phyloP scores from a whole-genome alignment of 2,113 vertebrate species.

The Campylomormyrus tamandua region DNA sequence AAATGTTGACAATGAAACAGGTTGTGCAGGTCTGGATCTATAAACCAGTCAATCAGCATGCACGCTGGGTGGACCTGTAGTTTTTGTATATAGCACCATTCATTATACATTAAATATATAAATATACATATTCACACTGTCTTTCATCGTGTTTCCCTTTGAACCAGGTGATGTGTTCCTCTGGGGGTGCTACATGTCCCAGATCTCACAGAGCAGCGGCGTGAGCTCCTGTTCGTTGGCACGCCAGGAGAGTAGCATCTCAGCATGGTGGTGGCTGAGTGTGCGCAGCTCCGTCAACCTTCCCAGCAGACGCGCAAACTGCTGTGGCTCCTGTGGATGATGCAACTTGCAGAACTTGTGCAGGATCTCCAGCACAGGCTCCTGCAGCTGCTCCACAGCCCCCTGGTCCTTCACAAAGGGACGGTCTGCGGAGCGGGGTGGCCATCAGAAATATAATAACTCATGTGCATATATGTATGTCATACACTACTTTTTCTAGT shows the following conservation, averaged over 20 bases:
- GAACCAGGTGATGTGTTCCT: not conserved
- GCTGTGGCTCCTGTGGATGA: constrained; percentile 81
- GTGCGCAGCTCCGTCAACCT: constrained; percentile 88
- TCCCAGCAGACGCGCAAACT: constrained; percentile 90
- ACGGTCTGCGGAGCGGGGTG: constrained; percentile 62
- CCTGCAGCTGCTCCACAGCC: constrained; percentile 87
- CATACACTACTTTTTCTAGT: not conserved
- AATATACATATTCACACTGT: not conserved
- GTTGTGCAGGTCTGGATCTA: not conserved
- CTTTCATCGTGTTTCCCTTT: not conserved
- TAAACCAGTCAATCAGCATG: not conserved
- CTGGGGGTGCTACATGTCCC: constrained; percentile 78
- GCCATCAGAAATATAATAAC: not conserved
- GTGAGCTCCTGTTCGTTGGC: constrained; percentile 92
- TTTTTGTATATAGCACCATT: not conserved
- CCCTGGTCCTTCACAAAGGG: constrained; percentile 84
- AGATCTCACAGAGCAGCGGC: constrained; percentile 95
- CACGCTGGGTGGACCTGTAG: not conserved
- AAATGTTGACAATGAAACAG: not conserved
- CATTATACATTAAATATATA: not conserved
- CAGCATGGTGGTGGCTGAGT: constrained; percentile 87
- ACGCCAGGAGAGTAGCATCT: constrained; percentile 94
- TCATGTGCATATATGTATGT: not conserved
- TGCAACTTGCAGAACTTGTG: constrained; percentile 80
- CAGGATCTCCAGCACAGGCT: constrained; percentile 78